Evolutionary conservation across 2,797 vertebrate species (phyloP), one percentile per base, ranked within the genome.

Genomic region (Danio tinwini): DNA sequence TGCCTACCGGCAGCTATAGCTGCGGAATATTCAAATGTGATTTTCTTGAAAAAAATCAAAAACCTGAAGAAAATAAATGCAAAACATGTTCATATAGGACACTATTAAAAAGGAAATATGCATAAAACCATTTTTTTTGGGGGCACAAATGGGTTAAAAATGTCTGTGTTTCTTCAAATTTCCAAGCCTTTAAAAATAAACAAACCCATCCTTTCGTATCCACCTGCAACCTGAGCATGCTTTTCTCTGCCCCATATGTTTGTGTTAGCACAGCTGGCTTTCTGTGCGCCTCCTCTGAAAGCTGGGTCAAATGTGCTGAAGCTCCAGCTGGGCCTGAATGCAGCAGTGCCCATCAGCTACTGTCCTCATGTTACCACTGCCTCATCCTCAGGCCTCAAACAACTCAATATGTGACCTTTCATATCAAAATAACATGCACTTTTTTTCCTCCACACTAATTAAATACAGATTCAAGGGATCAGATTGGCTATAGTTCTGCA

Each of bases 191-290:
- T 42, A 50, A 64, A 49, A 55, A 65, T 29, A 76, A 76, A 76
- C 63, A 76, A 67, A 0, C 55, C 9, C 13, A 42, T 53, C 45
- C 39, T 71, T 17, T 59, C 12, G 11, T 47, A 50, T 72, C 50
- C 40, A 65, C 59, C 69, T 73, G 77, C 19, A 80, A 65, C 42
- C 59, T 73, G 59, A 62, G 52, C 44, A n/a, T 70, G 55, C 64
- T 78, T 39, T 39, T 40, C 42, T 53, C 47, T 45, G 44, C 49
- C 53, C 40, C 39, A 67, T 56, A 63, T 50, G 40, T 65, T 52
- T 73, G 47, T 78, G 77, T 73, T 73, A 64, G 49, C 69, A 80
- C 77, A 80, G 69, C 77, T 80, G 77, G 77, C 21, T 65, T 80
- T 73, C 21, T 64, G 37, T 61, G 50, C 65, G 40, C n/a, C 44